These are phyloP conservation scores for Otolemur crassicaudatus DNA, from an alignment of 2,797 vertebrate species.

Conservation along the genomic window DNA sequence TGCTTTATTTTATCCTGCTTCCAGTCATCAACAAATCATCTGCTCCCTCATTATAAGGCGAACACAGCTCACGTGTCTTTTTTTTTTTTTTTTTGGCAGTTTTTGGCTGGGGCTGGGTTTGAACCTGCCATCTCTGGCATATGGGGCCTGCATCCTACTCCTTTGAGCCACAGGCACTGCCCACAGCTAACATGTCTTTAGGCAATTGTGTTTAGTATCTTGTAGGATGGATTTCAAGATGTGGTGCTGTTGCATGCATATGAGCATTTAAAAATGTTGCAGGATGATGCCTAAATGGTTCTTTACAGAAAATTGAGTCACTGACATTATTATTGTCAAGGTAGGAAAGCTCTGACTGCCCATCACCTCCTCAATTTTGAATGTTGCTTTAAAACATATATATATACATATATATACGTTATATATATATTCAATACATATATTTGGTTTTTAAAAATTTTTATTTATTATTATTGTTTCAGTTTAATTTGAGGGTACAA, in stretches of 20 bases:
- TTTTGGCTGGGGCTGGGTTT: too few species aligned
- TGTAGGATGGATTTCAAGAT: background rate
- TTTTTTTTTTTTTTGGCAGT: too few species aligned
- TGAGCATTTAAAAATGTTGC: background rate
- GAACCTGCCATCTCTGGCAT: too few species aligned
- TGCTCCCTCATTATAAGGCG: too few species aligned
- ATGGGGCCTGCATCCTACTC: too few species aligned
- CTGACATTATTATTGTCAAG: too few species aligned
- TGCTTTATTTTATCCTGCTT: background rate
- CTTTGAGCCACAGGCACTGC: too few species aligned
- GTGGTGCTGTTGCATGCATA: fast-evolving
- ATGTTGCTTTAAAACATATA: background rate
- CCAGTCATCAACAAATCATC: fast-evolving
- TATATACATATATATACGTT: too few species aligned
- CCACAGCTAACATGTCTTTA: fast-evolving
- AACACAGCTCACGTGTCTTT: background rate
- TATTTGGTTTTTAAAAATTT: too few species aligned
- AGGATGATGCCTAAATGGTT: background rate
- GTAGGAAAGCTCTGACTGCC: background rate
- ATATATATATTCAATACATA: too few species aligned
- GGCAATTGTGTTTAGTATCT: background rate
- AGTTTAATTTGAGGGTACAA: too few species aligned
- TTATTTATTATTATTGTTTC: too few species aligned
- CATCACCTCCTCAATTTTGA: background rate
- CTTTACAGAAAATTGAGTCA: background rate